Conservation (phyloP, 2,113 vertebrate species). For the Donacobius atricapilla region DNA sequence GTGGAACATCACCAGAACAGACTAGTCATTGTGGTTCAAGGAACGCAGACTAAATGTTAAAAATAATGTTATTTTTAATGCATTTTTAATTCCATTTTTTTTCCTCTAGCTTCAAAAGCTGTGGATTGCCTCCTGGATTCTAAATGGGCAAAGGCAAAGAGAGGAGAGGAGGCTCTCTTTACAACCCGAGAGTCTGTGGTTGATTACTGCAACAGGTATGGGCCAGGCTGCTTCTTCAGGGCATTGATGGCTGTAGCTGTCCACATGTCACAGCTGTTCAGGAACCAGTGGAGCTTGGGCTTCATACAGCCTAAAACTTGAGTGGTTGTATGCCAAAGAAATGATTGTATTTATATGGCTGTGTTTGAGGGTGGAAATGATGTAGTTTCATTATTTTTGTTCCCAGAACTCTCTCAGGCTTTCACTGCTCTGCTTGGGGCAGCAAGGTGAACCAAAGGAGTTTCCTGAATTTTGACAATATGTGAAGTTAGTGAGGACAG, state of each 20-base stretch:
- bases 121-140: conserved; percentile 97
- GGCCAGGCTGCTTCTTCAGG: background rate
- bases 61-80: background rate
- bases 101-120: conserved; percentile 88
- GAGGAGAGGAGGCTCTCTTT: conserved; percentile 93
- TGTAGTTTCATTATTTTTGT: background rate
- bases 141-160: conserved; percentile 97
- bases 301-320: rapidly evolving
- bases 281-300: background rate
- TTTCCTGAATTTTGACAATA: background rate
- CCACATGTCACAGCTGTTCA: background rate
- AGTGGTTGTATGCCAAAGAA: background rate
- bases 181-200: conserved; percentile 93
- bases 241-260: background rate
- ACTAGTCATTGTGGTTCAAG: background rate
- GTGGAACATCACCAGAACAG: background rate
- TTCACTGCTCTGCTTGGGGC: background rate
- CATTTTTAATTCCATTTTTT: background rate
- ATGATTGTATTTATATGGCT: background rate
- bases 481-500: background rate
- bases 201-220: conserved; percentile 96
- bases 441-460: background rate
- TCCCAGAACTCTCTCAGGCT: background rate
- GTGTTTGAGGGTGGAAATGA: background rate
- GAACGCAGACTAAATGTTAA: background rate